Conservation (phyloP, 2,888 invertebrate genomes). For the Cordylochernes scorpioides region DNA sequence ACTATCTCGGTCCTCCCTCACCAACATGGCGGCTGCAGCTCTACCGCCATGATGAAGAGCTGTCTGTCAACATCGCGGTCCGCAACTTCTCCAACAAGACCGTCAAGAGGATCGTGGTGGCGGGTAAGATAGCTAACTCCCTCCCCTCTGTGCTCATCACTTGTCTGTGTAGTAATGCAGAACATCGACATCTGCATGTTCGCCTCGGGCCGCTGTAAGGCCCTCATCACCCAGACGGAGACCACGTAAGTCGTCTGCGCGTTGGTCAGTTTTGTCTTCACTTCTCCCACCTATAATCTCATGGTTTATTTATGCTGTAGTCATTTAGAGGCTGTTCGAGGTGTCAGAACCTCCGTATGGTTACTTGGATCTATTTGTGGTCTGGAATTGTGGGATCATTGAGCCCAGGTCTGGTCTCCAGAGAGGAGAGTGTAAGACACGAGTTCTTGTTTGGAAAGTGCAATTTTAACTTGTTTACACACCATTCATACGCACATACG, state of each 20-base stretch:
- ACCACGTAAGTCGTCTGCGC: conserved; percentile 67
- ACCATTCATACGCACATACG: no score
- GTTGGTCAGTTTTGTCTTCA: not conserved
- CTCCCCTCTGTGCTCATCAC: not conserved
- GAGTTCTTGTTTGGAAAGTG: no score
- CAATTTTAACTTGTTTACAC: no score
- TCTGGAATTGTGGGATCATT: no score
- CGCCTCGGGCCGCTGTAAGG: conserved; percentile 78
- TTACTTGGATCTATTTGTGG: no score
- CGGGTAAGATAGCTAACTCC: conserved; percentile 23
- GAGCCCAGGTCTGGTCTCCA: no score
- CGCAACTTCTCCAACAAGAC: conserved; percentile 81
- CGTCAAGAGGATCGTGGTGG: conserved; percentile 76
- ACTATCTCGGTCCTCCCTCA: no score
- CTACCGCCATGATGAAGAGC: conserved; percentile 71
- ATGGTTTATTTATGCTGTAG: not conserved
- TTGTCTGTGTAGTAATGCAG: conserved; percentile 39
- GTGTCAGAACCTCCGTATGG: not conserved
- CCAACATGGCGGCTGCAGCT: no score
- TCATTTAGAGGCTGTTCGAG: not conserved
- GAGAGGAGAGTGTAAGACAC: no score
- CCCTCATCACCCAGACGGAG: conserved; percentile 59
- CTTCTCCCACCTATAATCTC: not conserved
- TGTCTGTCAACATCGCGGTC: conserved; percentile 64
- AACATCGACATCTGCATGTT: conserved; percentile 84